Conservation (phyloP, 1,140 invertebrate species). For the Calliphora vicina region DNA sequence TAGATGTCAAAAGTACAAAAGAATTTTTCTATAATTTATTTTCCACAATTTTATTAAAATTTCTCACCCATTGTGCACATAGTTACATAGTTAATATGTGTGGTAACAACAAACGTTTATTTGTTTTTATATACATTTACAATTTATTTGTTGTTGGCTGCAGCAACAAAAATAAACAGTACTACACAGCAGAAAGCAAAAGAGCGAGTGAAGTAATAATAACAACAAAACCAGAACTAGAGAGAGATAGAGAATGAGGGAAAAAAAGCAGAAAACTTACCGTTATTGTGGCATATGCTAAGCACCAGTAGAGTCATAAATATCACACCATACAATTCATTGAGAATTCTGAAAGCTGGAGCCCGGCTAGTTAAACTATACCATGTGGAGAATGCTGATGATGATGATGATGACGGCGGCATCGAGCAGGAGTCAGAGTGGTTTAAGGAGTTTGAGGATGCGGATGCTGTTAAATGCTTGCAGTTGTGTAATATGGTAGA, state of each 20-base stretch:
- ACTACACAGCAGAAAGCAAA: background rate
- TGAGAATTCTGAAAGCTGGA: background rate
- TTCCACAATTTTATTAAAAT: too few relatives aligned
- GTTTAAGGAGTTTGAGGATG: too few relatives aligned
- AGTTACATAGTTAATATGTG: too few relatives aligned
- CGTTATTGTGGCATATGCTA: slow-evolving; percentile 15
- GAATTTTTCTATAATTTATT: too few relatives aligned
- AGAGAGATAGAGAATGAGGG: background rate
- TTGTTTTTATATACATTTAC: too few relatives aligned
- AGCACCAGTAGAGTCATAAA: slow-evolving; percentile 12
- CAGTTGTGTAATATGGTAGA: background rate
- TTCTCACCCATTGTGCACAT: too few relatives aligned
- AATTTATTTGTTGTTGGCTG: too few relatives aligned
- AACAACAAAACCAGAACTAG: too few relatives aligned
- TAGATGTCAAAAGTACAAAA: too few relatives aligned
- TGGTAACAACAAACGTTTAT: too few relatives aligned
- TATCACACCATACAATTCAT: slow-evolving; percentile 2
- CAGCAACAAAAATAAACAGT: too few relatives aligned
- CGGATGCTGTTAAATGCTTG: background rate
- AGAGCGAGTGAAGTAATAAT: background rate
- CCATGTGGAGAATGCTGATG: background rate
- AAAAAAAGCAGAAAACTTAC: background rate
- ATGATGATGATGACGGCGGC: background rate
- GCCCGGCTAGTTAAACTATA: background rate
- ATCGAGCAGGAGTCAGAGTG: too few relatives aligned